phyloP scores from a whole-genome alignment of 2,888 invertebrate species.

The Cylloceria caligata region DNA sequence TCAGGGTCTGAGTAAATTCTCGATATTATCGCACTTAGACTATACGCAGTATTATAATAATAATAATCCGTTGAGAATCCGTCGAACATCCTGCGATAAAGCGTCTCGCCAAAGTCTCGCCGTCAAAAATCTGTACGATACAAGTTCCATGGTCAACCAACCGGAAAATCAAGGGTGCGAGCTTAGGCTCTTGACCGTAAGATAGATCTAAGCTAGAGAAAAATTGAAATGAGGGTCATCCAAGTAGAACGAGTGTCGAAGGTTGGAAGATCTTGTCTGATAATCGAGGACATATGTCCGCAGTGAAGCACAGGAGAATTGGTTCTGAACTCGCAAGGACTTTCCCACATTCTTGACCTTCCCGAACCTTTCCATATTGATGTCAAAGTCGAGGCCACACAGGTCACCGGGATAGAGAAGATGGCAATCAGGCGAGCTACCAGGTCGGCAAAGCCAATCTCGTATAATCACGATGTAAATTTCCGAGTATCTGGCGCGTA shows the following conservation, averaged over 20 bases:
- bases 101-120: too few relatives aligned
- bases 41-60: too few relatives aligned
- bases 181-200: background rate
- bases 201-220: background rate
- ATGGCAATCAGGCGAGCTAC: slow-evolving; percentile 10
- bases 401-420: background rate
- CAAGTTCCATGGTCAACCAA: background rate
- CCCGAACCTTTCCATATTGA: slow-evolving; percentile 14
- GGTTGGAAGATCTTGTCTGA: slow-evolving; percentile 21
- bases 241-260: slow-evolving; percentile 8
- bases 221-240: background rate
- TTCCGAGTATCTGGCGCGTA: slow-evolving; percentile 61
- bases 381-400: background rate
- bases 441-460: slow-evolving; percentile 62
- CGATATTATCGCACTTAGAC: too few relatives aligned
- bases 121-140: too few relatives aligned
- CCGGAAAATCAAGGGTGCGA: background rate
- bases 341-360: slow-evolving; percentile 7
- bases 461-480: slow-evolving; percentile 68
- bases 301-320: slow-evolving; percentile 3
- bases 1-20: too few relatives aligned
- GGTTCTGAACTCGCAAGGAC: background rate
- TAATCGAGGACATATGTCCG: slow-evolving; percentile 41
- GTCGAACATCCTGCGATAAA: too few relatives aligned
- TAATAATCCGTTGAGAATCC: too few relatives aligned